Percentiles rank a stretch among this genome's conserved stretches.
These are phyloP conservation scores for Neoitamus cyanurus DNA, from an alignment of 2,888 invertebrate species.

Conservation along the genomic window DNA sequence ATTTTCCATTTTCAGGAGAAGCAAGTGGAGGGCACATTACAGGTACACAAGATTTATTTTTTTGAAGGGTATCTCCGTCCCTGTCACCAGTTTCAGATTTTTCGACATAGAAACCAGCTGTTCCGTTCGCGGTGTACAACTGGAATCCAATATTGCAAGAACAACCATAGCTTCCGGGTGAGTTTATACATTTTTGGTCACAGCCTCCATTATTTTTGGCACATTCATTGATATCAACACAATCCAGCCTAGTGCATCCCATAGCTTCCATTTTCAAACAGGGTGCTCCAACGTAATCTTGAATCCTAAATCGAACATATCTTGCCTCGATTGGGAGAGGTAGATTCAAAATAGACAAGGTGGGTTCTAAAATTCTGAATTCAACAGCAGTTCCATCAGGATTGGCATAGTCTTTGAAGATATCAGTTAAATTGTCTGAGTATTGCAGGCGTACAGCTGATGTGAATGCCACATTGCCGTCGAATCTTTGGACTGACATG, in stretches of 20 bases:
- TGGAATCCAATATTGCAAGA: constrained; percentile 93
- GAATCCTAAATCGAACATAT: constrained; percentile 85
- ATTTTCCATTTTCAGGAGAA: constrained; percentile 86
- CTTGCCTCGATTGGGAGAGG: constrained; percentile 93
- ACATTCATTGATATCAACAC: constrained; percentile 90
- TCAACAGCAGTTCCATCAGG: constrained; percentile 94
- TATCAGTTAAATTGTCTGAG: constrained; percentile 88
- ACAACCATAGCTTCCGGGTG: constrained; percentile 88
- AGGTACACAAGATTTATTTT: constrained; percentile 95
- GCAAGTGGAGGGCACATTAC: constrained; percentile 85
- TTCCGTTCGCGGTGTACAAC: constrained; percentile 87
- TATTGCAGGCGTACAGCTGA: constrained; percentile 88
- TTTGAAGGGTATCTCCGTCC: constrained; percentile 88
- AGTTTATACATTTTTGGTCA: constrained; percentile 92
- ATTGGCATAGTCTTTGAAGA: constrained; percentile 91
- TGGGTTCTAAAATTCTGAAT: constrained; percentile 89
- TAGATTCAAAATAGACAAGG: constrained; percentile 88
- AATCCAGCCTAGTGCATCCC: constrained; percentile 92
- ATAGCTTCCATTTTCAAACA: constrained; percentile 91
- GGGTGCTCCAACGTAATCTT: constrained; percentile 88
- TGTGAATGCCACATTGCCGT: constrained; percentile 87
- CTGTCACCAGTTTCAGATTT: constrained; percentile 85
- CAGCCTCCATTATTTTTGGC: constrained; percentile 88
- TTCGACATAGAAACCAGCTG: constrained; percentile 86
- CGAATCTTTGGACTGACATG: constrained; percentile 85